phyloP scores from a whole-genome alignment of 1,140 invertebrate genomes.

The Zaprionus inermis region DNA sequence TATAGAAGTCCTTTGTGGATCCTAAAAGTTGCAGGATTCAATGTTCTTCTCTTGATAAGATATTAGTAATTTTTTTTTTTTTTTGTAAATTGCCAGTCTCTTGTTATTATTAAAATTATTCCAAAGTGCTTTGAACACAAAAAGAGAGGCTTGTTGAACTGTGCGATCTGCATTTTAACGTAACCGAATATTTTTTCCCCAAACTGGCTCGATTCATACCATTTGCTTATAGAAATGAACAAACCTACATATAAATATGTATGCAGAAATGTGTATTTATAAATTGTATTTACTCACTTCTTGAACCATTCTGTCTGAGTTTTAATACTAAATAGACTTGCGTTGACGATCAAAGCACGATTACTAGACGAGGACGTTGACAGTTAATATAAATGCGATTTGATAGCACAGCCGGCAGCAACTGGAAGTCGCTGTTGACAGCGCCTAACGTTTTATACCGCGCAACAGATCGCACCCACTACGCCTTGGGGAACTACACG shows the following conservation, averaged over 20 bases:
- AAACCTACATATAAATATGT: background rate
- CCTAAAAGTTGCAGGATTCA: background rate
- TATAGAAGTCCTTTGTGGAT: background rate
- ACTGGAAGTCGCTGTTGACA: slow-evolving; percentile 52
- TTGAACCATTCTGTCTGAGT: slow-evolving; percentile 50
- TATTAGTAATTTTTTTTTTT: too few relatives aligned
- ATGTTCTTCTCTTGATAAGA: background rate
- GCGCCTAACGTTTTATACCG: slow-evolving; percentile 69
- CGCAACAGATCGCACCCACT: slow-evolving; percentile 31
- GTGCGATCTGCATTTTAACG: background rate
- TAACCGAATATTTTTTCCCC: slow-evolving; percentile 1
- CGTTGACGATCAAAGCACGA: slow-evolving; percentile 11
- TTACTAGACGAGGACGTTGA: slow-evolving; percentile 36
- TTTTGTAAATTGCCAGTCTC: background rate
- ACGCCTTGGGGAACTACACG: slow-evolving; percentile 8
- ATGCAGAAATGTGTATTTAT: slow-evolving; percentile 11
- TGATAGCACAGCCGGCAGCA: slow-evolving; percentile 56
- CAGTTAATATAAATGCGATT: slow-evolving; percentile 32
- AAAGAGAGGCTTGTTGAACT: background rate
- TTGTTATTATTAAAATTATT: background rate
- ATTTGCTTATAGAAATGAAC: background rate
- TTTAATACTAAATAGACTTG: slow-evolving; percentile 55
- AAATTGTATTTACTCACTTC: slow-evolving; percentile 54
- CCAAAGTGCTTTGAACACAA: background rate
- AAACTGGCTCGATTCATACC: background rate